Base-by-base conservation (phyloP, 2,888 invertebrate genomes). In the Tetranychus piercei region DNA sequence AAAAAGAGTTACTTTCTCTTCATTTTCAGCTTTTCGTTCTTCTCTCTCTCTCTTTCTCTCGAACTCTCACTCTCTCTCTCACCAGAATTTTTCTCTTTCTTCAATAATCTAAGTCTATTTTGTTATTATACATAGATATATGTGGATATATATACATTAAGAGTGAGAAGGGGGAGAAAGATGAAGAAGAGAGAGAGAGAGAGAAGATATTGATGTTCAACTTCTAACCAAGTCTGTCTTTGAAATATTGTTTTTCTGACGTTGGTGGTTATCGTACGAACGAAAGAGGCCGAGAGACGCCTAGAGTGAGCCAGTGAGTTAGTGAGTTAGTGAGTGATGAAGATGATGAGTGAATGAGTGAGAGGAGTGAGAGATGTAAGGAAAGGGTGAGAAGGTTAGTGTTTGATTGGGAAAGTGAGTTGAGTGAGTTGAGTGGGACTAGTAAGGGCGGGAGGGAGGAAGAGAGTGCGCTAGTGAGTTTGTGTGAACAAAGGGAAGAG, bases 21-120 rank as follows among this genome's bases (percentile, higher is more conserved):
- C 20, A 9, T 22, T 67, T 67, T 67, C 67, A 3, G 11, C 71
- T 71, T 23, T 71, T 43, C 9, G 22, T 23, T 23, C 34, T n/a
- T 71, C 71, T 71, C 71, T 43, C 71, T 22, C 71, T 71, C 44
- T 44, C 7, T 45, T n/a, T n/a, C n/a, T n/a, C n/a, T n/a, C n/a
- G n/a, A n/a, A n/a, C 64, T 64, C 64, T 64, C 64, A 11, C 64
- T 64, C 64, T 64, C 64, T 64, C 64, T 64, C 64, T 64, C 64
- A 11, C 23, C n/a, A 8, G 20, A 22, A 20, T 70, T 22, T 70
- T 15, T 1, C 22, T 4, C 22, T 22, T 34, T 70, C 34, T 34
- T 18, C 3, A 70, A 4, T 7, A 15, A 70, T 23, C 34, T 22
- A 20, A 22, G 23, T 20, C n/a, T 22, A 23, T 20, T 15, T 23